Conservation (phyloP, 1,140 invertebrate species). For the Heliconius hewitsoni region DNA sequence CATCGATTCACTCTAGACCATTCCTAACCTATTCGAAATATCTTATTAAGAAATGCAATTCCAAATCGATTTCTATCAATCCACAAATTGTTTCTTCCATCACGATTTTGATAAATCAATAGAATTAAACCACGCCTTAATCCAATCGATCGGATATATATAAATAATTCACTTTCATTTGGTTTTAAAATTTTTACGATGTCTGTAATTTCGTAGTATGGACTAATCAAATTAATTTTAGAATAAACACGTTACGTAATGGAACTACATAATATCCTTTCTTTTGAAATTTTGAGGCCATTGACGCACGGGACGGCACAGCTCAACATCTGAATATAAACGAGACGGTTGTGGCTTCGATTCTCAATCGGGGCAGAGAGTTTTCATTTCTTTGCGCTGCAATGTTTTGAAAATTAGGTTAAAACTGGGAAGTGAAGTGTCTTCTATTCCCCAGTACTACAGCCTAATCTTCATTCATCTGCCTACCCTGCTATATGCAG, state of each 20-base stretch:
- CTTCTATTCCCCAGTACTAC: no score
- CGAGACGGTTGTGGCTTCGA: neutral
- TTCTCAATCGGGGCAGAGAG: neutral
- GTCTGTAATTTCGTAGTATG: neutral
- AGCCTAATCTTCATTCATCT: no score
- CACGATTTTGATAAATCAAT: conserved; percentile 38
- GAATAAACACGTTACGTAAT: neutral
- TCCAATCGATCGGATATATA: conserved; percentile 18
- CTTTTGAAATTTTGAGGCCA: neutral
- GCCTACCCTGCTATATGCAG: no score
- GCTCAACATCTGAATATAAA: neutral
- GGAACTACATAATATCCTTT: neutral
- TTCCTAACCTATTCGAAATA: conserved; percentile 8
- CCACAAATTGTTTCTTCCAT: conserved; percentile 31
- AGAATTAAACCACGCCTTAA: conserved; percentile 23
- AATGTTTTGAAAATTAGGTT: no score
- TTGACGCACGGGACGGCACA: no score
- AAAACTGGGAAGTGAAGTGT: no score
- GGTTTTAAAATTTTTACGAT: neutral
- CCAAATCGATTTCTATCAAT: conserved; percentile 28
- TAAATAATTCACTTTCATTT: conserved; percentile 19
- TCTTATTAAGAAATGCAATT: conserved; percentile 30
- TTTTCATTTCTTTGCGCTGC: neutral
- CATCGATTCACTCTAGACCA: neutral
- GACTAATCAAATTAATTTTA: conserved; percentile 4